Evolutionary conservation across 2,797 vertebrate species (phyloP), one percentile per base, ranked within the genome.

Genomic region (Lophura swinhoii): DNA sequence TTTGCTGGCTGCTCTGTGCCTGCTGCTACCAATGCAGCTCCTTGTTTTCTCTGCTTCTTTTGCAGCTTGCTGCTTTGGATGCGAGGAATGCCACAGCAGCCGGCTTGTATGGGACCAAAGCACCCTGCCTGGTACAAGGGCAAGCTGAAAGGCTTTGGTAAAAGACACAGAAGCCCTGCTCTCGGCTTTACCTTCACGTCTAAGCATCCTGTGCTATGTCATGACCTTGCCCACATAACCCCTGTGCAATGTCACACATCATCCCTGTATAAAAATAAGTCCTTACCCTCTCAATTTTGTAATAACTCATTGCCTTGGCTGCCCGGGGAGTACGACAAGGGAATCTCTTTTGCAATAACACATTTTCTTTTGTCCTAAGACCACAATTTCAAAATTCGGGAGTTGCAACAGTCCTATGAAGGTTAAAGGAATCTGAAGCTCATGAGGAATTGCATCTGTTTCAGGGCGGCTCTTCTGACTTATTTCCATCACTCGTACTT

Each of bases 351-450:
- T 84, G 88, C 90, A 96, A 93, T 24, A 68, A 5, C 5, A 9
- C 33, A 39, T 81, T 82, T 85, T 68, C 56, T 70, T 75, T 78
- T 35, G 35, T 86, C 80, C 67, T 68, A 81, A 92, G 73, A 86
- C 51, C 76, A 35, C 48, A 39, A 7, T 93, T 95, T 95, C 93
- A 78, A 83, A 95, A 95, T 90, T 86, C 55, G 31, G 53, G 24
- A 58, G 56, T 91, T 93, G 77, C 74, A 86, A 94, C 89, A 86
- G 49, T 75, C 91, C 71, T 77, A 70, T 21, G 83, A 90, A 91
- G 68, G 84, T 62, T 90, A 66, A 91, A 78, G 80, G 73, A 92
- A 79, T 89, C 77, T 84, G 58, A 69, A 46, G 39, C 18, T 21
- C 53, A 37, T 14, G 59, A 85, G 64, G 37, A 64, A 73, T 5